Conservation (phyloP, 23 tunicate genomes). For the Aplidium turbinatum region DNA sequence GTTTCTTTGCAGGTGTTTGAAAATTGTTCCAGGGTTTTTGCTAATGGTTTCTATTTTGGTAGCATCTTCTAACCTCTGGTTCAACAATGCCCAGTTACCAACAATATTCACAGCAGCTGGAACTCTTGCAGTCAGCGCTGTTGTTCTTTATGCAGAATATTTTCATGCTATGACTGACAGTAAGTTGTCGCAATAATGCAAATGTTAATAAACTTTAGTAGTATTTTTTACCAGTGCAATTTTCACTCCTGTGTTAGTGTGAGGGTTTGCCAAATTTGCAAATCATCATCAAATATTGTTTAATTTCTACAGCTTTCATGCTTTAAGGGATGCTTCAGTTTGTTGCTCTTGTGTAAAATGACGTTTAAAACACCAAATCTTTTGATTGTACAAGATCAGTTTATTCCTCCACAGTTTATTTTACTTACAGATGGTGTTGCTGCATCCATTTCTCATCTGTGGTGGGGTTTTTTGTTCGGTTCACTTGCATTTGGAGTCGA, state of each 20-base stretch:
- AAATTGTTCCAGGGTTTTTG: constrained; percentile 47
- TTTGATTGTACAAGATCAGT: not conserved
- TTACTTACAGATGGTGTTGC: constrained; percentile 1
- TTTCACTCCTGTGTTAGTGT: too few relatives aligned
- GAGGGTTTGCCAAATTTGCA: too few relatives aligned
- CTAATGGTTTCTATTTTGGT: constrained; percentile 28
- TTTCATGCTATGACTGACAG: constrained; percentile 3
- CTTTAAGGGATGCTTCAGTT: not conserved
- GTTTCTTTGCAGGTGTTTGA: constrained; percentile 36
- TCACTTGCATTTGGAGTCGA: constrained; percentile 28
- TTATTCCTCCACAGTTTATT: not conserved
- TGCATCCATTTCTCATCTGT: constrained; percentile 8
- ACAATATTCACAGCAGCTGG: not conserved
- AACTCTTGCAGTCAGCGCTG: not conserved
- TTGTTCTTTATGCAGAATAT: constrained; percentile 27
- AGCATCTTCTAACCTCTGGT: constrained; percentile 31
- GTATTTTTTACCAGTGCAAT: not conserved
- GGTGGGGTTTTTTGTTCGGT: constrained; percentile 57
- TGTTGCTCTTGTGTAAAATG: not conserved
- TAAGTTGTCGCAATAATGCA: not conserved
- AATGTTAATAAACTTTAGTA: not conserved
- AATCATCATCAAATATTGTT: too few relatives aligned
- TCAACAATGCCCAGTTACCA: constrained; percentile 30
- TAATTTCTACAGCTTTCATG: too few relatives aligned
- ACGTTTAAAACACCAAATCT: not conserved